Conservation (phyloP, 2,113 vertebrate genomes). For the Xenopus tropicalis region UCB_Xtro_10.0 CM004447.2:45146501-45147000, state of each 20-base stretch:
- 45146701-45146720: too few species aligned
- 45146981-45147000: conserved; percentile 31
- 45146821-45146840: conserved; percentile 64
- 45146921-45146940: conserved; percentile 32
- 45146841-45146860: neutral
- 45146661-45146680: too few species aligned
- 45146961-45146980: conserved; percentile 26
- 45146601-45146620: too few species aligned
- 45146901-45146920: conserved; percentile 3
- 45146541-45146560: too few species aligned
- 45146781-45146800: conserved; percentile 56
- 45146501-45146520: too few species aligned
- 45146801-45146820: conserved; percentile 63
- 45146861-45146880: too few species aligned
- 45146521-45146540: too few species aligned
- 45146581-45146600: too few species aligned
- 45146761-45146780: conserved; percentile 68
- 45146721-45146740: neutral
- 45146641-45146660: too few species aligned
- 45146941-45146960: conserved; percentile 9
- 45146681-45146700: too few species aligned
- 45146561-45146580: too few species aligned
- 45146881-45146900: neutral
- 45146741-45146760: conserved; percentile 48
- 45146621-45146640: too few species aligned